Percentiles rank a stretch among this genome's conserved stretches.
These are phyloP conservation scores for Myotis myotis DNA, from an alignment of 2,797 vertebrate genomes.

Conservation along the genomic window DNA sequence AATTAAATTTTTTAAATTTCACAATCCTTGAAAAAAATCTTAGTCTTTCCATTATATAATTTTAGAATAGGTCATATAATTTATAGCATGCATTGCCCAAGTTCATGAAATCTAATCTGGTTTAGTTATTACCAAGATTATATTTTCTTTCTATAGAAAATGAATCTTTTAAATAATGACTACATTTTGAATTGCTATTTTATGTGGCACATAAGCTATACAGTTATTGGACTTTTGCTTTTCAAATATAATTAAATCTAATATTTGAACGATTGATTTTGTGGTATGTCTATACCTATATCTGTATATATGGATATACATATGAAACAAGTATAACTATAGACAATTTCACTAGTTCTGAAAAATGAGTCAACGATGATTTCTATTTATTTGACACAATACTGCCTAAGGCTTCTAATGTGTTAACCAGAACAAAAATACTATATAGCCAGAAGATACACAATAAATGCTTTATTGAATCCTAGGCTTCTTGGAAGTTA, in stretches of 20 bases:
- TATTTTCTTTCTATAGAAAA: background rate
- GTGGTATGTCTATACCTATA: background rate
- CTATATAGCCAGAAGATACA: slow-evolving; percentile 68
- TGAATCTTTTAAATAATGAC: background rate
- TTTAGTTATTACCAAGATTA: background rate
- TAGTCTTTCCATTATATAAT: background rate
- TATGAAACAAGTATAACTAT: background rate
- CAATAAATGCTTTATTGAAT: slow-evolving; percentile 22
- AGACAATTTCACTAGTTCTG: background rate
- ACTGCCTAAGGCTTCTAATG: background rate
- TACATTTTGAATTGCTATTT: slow-evolving; percentile 28
- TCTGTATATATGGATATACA: background rate
- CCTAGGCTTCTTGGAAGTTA: slow-evolving; percentile 17
- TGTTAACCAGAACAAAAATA: slow-evolving; percentile 43
- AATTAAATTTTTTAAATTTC: background rate
- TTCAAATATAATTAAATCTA: background rate
- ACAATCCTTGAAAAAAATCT: slow-evolving; percentile 2
- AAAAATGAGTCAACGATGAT: slow-evolving; percentile 9
- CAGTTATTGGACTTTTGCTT: background rate
- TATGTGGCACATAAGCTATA: background rate
- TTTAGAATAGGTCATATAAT: background rate
- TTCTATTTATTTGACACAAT: slow-evolving; percentile 32
- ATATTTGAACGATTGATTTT: background rate
- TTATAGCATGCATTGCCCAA: background rate
- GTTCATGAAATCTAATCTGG: background rate